Percentiles rank a stretch among this genome's conserved stretches.
These are phyloP conservation scores for Pagrus major DNA, from an alignment of 2,113 vertebrate species.

Conservation along the genomic window DNA sequence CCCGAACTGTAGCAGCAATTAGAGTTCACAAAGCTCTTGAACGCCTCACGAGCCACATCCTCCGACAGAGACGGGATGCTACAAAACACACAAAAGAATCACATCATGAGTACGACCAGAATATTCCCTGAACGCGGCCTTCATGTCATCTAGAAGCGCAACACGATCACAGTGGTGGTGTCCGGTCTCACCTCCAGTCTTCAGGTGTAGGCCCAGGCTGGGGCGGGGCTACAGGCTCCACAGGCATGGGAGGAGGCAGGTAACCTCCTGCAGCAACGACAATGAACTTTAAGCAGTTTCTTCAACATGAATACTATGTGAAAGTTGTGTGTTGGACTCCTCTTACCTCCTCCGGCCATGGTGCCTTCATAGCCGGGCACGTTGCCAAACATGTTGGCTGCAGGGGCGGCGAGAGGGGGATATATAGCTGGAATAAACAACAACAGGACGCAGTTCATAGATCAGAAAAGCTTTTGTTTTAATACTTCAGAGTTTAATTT, in stretches of 20 bases:
- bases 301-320: no score
- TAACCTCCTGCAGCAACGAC: slow-evolving; percentile 58
- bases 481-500: neutral
- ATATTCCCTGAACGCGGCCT: neutral
- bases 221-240: slow-evolving; percentile 64
- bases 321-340: neutral
- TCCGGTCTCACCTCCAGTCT: slow-evolving; percentile 66
- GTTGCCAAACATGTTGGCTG: slow-evolving; percentile 62
- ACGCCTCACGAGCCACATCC: slow-evolving; percentile 57
- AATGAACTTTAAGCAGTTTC: neutral
- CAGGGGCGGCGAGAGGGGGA: slow-evolving; percentile 42
- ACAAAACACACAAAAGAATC: neutral
- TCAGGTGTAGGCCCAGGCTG: slow-evolving; percentile 34
- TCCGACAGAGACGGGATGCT: slow-evolving; percentile 79
- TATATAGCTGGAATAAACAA: slow-evolving; percentile 59
- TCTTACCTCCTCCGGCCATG: slow-evolving; percentile 71
- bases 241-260: slow-evolving; percentile 72
- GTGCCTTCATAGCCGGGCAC: slow-evolving; percentile 82
- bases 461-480: neutral
- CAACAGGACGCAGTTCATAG: slow-evolving; percentile 3
- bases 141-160: neutral
- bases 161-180: neutral
- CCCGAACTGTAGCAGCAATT: slow-evolving; percentile 71
- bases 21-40: slow-evolving; percentile 43
- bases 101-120: neutral